Conservation (phyloP, 2,888 invertebrate species). For the Himalopsyche tibetana region DNA sequence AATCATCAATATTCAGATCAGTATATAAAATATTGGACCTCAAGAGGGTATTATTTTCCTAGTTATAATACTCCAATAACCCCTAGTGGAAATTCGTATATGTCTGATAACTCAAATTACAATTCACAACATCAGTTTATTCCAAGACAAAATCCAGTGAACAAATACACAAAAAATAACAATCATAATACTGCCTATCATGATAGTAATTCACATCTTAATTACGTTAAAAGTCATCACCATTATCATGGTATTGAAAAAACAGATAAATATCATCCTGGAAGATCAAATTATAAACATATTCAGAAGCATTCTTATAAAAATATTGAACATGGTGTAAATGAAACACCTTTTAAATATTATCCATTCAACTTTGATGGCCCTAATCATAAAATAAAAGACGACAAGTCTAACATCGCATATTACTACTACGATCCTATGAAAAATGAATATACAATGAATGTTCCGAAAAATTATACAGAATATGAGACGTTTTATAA, state of each 20-base stretch:
- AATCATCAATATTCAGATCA: constrained; percentile 3
- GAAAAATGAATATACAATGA: constrained; percentile 47
- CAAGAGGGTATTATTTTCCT: background rate
- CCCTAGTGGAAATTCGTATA: background rate
- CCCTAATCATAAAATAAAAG: background rate
- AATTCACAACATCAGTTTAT: background rate
- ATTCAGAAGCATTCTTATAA: background rate
- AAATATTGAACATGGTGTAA: no score
- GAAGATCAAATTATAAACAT: background rate
- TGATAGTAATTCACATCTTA: constrained; percentile 5
- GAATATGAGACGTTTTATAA: constrained; percentile 51
- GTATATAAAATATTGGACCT: background rate
- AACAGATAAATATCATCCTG: background rate
- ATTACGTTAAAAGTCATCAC: background rate
- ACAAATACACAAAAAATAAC: background rate
- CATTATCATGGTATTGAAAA: background rate
- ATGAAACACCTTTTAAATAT: background rate
- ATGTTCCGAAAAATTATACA: constrained; percentile 44
- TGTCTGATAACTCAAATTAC: background rate
- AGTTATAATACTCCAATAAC: background rate
- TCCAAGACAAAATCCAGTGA: background rate
- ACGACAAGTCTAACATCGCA: constrained; percentile 45
- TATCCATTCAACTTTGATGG: background rate
- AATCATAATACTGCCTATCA: background rate
- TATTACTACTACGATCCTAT: constrained; percentile 51